Conservation (phyloP, 1,140 invertebrate species). For the Halyomorpha halys region DNA sequence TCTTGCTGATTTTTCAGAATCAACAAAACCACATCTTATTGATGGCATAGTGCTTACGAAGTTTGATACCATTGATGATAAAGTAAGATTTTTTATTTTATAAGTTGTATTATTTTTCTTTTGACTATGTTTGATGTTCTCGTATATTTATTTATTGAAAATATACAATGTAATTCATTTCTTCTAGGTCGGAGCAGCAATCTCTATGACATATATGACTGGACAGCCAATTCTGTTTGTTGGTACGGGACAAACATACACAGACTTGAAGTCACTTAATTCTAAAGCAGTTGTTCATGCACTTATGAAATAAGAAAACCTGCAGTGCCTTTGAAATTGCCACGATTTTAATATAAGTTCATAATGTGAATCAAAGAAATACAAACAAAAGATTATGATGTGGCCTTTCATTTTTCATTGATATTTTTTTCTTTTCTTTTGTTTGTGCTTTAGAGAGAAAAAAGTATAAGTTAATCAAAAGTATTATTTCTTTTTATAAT, state of each 20-base stretch:
- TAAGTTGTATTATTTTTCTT: not conserved
- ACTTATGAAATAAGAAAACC: conserved; percentile 69
- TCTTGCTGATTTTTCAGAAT: conserved; percentile 75
- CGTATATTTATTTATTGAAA: not conserved
- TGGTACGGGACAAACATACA: conserved; percentile 98
- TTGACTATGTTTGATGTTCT: not conserved
- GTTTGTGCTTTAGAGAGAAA: too few species aligned
- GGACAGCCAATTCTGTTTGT: conserved; percentile 99
- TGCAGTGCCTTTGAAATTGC: conserved; percentile 5
- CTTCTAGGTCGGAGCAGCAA: conserved; percentile 88
- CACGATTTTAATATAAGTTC: not conserved
- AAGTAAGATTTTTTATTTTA: conserved; percentile 45
- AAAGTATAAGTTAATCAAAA: too few species aligned
- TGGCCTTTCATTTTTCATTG: too few species aligned
- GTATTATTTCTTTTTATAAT: too few species aligned
- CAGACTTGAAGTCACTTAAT: conserved; percentile 93
- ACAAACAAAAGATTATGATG: too few species aligned
- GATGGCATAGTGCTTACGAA: conserved; percentile 97
- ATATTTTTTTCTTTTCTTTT: too few species aligned
- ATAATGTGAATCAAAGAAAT: too few species aligned
- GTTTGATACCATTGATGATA: conserved; percentile 99
- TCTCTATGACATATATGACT: conserved; percentile 99
- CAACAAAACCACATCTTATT: conserved; percentile 78
- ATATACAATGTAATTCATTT: too few species aligned
- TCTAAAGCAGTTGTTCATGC: conserved; percentile 93